A percentile compares a stretch with the other conserved stretches of the same genome.
phyloP scores from a whole-genome alignment of 2,888 invertebrate species.

The Drosophila multiciliata region DNA sequence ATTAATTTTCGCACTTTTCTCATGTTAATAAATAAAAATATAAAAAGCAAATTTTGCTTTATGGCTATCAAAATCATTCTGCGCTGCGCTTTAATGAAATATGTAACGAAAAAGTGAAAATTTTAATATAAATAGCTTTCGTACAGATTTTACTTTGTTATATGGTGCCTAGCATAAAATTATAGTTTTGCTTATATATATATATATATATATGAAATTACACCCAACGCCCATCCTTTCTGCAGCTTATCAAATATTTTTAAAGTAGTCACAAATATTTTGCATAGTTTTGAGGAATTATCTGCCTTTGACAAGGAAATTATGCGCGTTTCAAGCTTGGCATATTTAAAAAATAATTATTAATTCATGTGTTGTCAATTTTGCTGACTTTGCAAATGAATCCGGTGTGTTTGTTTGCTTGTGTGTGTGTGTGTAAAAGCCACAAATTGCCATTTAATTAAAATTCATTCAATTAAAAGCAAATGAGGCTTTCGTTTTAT shows the following conservation, averaged over 20 bases:
- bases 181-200: background rate
- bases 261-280: slow-evolving; percentile 55
- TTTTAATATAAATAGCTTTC: slow-evolving; percentile 74
- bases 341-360: slow-evolving; percentile 47
- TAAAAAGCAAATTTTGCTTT: slow-evolving; percentile 67
- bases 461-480: slow-evolving; percentile 55
- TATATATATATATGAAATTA: background rate
- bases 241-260: slow-evolving; percentile 35
- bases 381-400: slow-evolving; percentile 23
- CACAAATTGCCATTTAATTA: slow-evolving; percentile 66
- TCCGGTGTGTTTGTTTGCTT: slow-evolving; percentile 10
- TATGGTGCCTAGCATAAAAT: background rate
- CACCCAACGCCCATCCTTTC: background rate
- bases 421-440: slow-evolving; percentile 8
- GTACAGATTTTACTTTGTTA: slow-evolving; percentile 50
- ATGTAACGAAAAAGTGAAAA: slow-evolving; percentile 58
- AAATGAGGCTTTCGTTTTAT: slow-evolving; percentile 34
- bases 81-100: slow-evolving; percentile 40
- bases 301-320: slow-evolving; percentile 24
- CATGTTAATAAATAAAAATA: slow-evolving; percentile 68
- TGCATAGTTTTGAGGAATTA: slow-evolving; percentile 27
- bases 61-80: slow-evolving; percentile 40
- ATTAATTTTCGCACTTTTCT: slow-evolving; percentile 61
- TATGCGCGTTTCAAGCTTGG: slow-evolving; percentile 28
- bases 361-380: slow-evolving; percentile 46